Evolutionary conservation across 2,888 invertebrate genomes (phyloP), one percentile per base, ranked within the genome.

Genomic region (Leuctra nigra): DNA sequence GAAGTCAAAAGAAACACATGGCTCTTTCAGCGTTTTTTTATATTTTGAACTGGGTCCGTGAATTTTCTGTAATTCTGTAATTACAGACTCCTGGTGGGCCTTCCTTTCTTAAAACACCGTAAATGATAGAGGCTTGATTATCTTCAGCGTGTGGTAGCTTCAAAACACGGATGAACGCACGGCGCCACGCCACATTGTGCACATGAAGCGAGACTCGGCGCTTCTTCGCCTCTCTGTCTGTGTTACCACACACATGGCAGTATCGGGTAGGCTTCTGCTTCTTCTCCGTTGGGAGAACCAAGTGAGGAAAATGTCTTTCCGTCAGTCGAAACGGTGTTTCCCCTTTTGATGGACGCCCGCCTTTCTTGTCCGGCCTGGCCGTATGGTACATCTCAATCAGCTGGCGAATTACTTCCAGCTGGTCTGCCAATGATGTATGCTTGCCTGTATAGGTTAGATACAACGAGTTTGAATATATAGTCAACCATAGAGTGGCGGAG

Each of bases 391-490:
- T 59, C 29, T 58, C 55, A 13, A 63, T 24, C 22, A 64, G 29
- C 53, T 63, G 56, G 29, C 53, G 35, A 14, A 62, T 54, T n/a
- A 63, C 41, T 14, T 58, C 33, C 41, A 61, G 52, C 36, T 60
- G 59, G 57, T 61, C 59, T 41, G 56, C 48, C 39, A 62, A 53
- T 44, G 59, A 18, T 33, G 16, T 2, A 11, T 60, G 56, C 22
- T 61, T 59, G 47, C 55, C 58, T 48, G 52, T 61, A 24, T 55
- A 55, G 14, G 50, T 50, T 58, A 61, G 55, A 54, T 62, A 63
- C 25, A 64, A 41, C 6, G 56, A 48, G 53, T 61, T 57, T 11
- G 64, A 60, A 56, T 65, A 63, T 57, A 67, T 52, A 29, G 67
- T 39, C 58, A 58, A 56, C 55, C n/a, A n/a, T n/a, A n/a, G n/a